These are phyloP conservation scores for Delphinapterus leucas DNA, from an alignment of 2,113 vertebrate species.

Conservation along the genomic window DNA sequence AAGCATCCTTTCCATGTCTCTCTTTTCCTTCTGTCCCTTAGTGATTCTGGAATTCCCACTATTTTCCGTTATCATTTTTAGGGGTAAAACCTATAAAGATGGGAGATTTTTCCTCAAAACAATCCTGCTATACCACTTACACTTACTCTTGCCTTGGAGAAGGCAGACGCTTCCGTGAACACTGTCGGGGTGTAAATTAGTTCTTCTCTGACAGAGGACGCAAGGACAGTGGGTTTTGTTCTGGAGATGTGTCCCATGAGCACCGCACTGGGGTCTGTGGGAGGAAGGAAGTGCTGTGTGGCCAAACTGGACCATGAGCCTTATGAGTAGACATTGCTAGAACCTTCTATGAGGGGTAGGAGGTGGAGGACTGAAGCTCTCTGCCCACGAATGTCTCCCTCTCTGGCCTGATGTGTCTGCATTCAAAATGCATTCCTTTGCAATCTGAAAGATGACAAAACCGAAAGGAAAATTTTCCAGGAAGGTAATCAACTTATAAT, in stretches of 20 bases:
- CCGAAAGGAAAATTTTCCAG: background rate
- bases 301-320: background rate
- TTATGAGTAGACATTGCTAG: background rate
- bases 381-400: background rate
- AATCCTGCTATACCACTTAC: fast-evolving
- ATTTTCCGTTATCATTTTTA: background rate
- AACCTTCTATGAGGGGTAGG: background rate
- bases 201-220: background rate
- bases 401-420: background rate
- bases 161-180: fast-evolving
- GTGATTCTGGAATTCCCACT: background rate
- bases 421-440: background rate
- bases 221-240: background rate
- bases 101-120: background rate
- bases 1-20: no score
- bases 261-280: background rate
- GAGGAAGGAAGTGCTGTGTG: no score
- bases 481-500: fast-evolving
- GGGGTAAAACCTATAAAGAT: background rate
- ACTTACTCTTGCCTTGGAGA: background rate
- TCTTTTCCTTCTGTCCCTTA: background rate
- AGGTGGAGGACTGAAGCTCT: background rate
- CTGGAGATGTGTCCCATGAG: background rate
- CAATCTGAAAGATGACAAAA: background rate
- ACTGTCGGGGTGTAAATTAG: fast-evolving